These are phyloP conservation scores for Cyphomyrmex costatus DNA, from an alignment of 1,140 invertebrate genomes.

Conservation along the genomic window DNA sequence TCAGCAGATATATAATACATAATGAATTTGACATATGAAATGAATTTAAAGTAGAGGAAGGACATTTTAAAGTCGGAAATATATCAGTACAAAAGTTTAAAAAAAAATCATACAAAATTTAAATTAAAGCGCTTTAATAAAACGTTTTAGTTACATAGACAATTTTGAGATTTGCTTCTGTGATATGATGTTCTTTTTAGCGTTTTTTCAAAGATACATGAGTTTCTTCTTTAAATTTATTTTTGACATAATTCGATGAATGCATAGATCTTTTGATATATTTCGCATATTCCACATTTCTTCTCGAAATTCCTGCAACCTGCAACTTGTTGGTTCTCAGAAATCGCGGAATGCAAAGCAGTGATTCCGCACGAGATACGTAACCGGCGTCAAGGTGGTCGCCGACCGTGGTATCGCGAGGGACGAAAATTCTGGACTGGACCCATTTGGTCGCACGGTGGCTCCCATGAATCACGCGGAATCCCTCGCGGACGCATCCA, in stretches of 20 bases:
- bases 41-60: not conserved
- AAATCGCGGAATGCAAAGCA: constrained; percentile 68
- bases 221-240: not conserved
- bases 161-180: not conserved
- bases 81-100: not conserved
- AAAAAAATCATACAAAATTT: not conserved
- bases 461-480: constrained; percentile 71
- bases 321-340: constrained; percentile 6
- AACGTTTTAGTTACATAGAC: not conserved
- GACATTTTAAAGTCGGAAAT: not conserved
- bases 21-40: not conserved
- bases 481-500: constrained; percentile 43
- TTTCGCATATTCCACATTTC: not conserved
- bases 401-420: constrained; percentile 55
- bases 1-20: not conserved
- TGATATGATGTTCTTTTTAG: not conserved
- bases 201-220: not conserved
- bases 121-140: not conserved
- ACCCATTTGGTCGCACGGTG: constrained; percentile 63
- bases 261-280: not conserved
- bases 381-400: constrained; percentile 70
- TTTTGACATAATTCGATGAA: not conserved
- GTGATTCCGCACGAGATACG: constrained; percentile 63
- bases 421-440: constrained; percentile 72
- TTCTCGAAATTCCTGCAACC: not conserved